These are phyloP conservation scores for Leucophenga montana DNA, from an alignment of 2,888 invertebrate genomes.

Conservation along the genomic window DNA sequence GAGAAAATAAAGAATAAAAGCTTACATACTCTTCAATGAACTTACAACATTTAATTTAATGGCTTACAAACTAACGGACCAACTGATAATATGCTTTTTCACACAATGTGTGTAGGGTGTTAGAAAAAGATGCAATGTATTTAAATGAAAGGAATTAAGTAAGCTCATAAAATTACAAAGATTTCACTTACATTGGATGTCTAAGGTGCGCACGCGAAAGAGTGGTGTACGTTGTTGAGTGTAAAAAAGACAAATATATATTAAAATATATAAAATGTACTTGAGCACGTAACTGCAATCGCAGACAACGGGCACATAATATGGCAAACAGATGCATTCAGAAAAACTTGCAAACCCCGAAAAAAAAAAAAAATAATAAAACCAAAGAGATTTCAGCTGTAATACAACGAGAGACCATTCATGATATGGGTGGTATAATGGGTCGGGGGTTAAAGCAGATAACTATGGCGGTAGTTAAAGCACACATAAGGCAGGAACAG, in stretches of 20 bases:
- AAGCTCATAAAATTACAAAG: slow-evolving; percentile 57
- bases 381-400: slow-evolving; percentile 23
- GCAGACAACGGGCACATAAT: background rate
- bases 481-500: slow-evolving; percentile 18
- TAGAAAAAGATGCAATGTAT: background rate
- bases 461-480: slow-evolving; percentile 5
- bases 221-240: background rate
- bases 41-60: no score
- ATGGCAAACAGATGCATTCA: background rate
- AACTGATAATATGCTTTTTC: no score
- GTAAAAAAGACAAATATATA: no score
- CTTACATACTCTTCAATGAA: no score
- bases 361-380: slow-evolving; percentile 39
- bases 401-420: background rate
- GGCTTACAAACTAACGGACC: no score
- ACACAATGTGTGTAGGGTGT: no score
- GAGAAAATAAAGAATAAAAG: no score
- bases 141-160: slow-evolving; percentile 55
- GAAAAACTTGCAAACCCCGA: slow-evolving; percentile 22
- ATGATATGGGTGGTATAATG: background rate
- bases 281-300: slow-evolving; percentile 3
- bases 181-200: background rate
- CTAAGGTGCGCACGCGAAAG: background rate
- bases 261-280: background rate
- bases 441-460: slow-evolving; percentile 2